phyloP scores from a whole-genome alignment of 2,113 vertebrate species.

The Forbesichthys agassizii region DNA sequence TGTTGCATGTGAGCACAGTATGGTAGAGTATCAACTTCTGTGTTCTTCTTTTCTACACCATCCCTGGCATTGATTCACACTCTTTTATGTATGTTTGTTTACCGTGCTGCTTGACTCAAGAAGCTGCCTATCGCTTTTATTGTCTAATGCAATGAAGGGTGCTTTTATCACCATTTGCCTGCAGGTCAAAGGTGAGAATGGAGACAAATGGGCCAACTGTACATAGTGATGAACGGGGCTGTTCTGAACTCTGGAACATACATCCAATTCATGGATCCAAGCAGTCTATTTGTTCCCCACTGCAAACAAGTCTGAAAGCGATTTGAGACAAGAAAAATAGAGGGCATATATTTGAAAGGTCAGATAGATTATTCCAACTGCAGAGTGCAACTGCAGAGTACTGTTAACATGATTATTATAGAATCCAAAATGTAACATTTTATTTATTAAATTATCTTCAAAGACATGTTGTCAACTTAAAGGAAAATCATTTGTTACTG shows the following conservation, averaged over 20 bases:
- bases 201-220: slow-evolving; percentile 72
- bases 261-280: slow-evolving; percentile 41
- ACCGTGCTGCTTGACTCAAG: slow-evolving; percentile 69
- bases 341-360: slow-evolving; percentile 14
- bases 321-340: slow-evolving; percentile 14
- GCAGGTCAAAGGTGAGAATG: slow-evolving; percentile 76
- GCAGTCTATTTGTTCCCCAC: slow-evolving; percentile 28
- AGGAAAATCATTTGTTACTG: no score
- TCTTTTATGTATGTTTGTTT: slow-evolving; percentile 77
- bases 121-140: slow-evolving; percentile 75
- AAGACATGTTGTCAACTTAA: background rate
- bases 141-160: slow-evolving; percentile 75
- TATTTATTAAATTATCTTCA: background rate
- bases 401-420: background rate
- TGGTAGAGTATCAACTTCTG: slow-evolving; percentile 31
- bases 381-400: background rate
- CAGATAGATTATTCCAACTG: background rate
- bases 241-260: slow-evolving; percentile 50
- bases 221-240: slow-evolving; percentile 60
- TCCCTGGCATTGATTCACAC: slow-evolving; percentile 70
- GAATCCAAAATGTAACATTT: background rate
- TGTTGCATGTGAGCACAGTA: slow-evolving; percentile 1
- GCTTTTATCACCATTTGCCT: slow-evolving; percentile 80
- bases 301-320: slow-evolving; percentile 9
- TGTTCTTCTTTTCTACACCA: slow-evolving; percentile 51